Conservation (phyloP, 2,888 invertebrate species). For the Oscheius sp. region DNA sequence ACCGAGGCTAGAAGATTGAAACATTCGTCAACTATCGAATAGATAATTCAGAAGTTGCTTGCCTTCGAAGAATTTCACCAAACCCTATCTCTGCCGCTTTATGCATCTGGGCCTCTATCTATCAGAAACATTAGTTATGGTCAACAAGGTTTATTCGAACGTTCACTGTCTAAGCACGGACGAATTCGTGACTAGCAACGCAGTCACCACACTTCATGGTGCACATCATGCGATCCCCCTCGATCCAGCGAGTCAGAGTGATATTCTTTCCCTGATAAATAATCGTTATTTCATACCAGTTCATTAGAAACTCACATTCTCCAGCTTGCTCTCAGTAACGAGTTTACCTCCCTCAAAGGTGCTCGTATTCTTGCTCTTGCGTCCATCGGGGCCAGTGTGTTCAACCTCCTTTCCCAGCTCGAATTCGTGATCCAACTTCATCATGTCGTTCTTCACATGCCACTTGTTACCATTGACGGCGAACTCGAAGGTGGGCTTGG, state of each 20-base stretch:
- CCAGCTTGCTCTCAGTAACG: constrained; percentile 8
- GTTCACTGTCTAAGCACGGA: background rate
- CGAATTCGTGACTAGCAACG: constrained; percentile 23
- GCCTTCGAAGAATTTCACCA: too few relatives aligned
- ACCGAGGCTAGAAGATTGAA: too few relatives aligned
- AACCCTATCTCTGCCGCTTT: too few relatives aligned
- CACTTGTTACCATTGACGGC: constrained; percentile 21
- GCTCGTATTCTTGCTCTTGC: constrained; percentile 15
- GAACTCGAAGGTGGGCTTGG: constrained; percentile 6
- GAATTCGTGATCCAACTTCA: constrained; percentile 15
- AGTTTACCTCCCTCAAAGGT: constrained; percentile 18
- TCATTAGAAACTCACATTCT: background rate
- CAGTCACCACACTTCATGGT: constrained; percentile 2
- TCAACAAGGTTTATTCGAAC: background rate
- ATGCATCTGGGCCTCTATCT: too few relatives aligned
- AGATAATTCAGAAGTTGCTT: too few relatives aligned
- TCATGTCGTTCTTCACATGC: constrained; percentile 5
- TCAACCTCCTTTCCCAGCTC: constrained; percentile 24
- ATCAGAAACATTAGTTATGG: background rate
- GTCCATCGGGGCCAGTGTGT: background rate
- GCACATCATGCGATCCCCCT: constrained; percentile 14
- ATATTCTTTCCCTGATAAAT: constrained; percentile 2
- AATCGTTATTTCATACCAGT: background rate
- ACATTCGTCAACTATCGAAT: too few relatives aligned
- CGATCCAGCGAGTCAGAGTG: constrained; percentile 8